Conservation (phyloP, 2,888 invertebrate species). For the Ophion slaviceki region DNA sequence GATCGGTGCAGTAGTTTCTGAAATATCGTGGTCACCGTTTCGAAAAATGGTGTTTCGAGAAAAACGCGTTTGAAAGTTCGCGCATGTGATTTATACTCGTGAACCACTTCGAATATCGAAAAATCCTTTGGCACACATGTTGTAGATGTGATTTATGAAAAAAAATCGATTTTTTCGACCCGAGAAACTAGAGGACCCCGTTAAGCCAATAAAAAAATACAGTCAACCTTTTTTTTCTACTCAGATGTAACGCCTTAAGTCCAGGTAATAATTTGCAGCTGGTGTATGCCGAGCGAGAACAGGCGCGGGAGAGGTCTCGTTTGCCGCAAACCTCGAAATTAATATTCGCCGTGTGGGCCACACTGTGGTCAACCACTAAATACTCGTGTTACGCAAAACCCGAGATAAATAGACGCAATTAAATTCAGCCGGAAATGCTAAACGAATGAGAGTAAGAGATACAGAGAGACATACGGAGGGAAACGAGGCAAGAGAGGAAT, state of each 20-base stretch:
- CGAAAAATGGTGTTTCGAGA: too few species aligned
- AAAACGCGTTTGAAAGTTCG: too few species aligned
- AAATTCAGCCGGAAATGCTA: conserved; percentile 72
- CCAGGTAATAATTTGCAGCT: conserved; percentile 63
- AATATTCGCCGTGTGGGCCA: conserved; percentile 71
- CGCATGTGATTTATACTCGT: too few species aligned
- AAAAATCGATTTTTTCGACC: too few species aligned
- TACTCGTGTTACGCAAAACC: conserved; percentile 69
- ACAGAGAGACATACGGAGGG: conserved; percentile 26
- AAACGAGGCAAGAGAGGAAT: conserved; percentile 13
- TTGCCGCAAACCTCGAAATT: conserved; percentile 68
- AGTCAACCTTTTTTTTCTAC: too few species aligned
- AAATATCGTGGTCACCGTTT: too few species aligned
- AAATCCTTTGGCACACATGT: too few species aligned
- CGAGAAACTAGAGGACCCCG: too few species aligned
- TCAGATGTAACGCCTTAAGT: conserved; percentile 2
- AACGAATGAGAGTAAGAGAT: conserved; percentile 54
- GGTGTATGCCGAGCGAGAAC: conserved; percentile 55
- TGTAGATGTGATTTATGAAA: too few species aligned
- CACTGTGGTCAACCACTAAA: conserved; percentile 67
- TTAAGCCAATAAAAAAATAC: too few species aligned
- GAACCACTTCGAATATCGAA: too few species aligned
- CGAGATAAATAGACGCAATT: conserved; percentile 75
- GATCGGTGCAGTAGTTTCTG: too few species aligned
- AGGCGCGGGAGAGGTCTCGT: conserved; percentile 38